These are phyloP conservation scores for Hoplodrina ambigua DNA, from an alignment of 2,888 invertebrate species.

Conservation along the genomic window DNA sequence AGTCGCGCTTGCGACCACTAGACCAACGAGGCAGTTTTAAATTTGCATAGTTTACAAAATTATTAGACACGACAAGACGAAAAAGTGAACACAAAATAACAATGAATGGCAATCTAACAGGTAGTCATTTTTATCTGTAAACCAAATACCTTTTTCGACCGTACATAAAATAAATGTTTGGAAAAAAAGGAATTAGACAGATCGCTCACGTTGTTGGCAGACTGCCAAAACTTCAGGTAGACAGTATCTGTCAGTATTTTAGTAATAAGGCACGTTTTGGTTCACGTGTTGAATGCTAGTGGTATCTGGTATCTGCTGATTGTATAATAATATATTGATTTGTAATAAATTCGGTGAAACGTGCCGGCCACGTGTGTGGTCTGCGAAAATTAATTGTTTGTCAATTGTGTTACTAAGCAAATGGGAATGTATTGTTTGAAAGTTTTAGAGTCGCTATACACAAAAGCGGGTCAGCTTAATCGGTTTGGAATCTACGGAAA, in stretches of 20 bases:
- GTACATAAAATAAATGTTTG: constrained; percentile 30
- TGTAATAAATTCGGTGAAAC: constrained; percentile 20
- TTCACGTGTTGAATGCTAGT: constrained; percentile 31
- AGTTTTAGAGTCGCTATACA: too few relatives aligned
- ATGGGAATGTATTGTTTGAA: background rate
- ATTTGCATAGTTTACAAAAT: too few relatives aligned
- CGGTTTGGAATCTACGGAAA: too few relatives aligned
- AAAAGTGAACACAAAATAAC: too few relatives aligned
- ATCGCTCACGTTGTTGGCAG: constrained; percentile 29
- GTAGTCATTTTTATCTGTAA: too few relatives aligned
- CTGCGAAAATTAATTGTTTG: background rate
- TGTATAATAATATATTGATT: constrained; percentile 22
- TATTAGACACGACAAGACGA: too few relatives aligned
- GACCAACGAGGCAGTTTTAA: too few relatives aligned
- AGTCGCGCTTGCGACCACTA: too few relatives aligned
- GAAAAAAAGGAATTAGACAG: constrained; percentile 3
- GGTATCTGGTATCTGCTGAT: constrained; percentile 26
- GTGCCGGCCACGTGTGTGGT: constrained; percentile 3
- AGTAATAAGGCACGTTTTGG: constrained; percentile 18
- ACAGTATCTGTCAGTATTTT: background rate
- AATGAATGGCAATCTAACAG: too few relatives aligned
- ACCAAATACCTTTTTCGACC: too few relatives aligned
- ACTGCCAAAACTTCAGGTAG: constrained; percentile 20
- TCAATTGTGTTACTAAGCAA: background rate
- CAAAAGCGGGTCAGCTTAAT: too few relatives aligned